These are phyloP conservation scores for Xiphophorus birchmanni DNA, from an alignment of 2,797 vertebrate genomes.

Conservation along the genomic window DNA sequence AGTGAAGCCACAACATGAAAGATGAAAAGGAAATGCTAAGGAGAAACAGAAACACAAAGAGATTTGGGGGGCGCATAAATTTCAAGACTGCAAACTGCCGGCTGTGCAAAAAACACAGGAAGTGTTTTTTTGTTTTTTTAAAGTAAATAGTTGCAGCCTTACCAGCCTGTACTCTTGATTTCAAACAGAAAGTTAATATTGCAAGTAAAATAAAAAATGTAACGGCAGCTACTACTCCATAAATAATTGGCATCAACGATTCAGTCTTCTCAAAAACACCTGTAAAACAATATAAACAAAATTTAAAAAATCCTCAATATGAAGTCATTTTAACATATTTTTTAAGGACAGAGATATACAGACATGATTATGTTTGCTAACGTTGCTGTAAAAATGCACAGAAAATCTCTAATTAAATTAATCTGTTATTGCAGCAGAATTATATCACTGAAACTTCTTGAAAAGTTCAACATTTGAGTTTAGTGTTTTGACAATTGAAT, in stretches of 20 bases:
- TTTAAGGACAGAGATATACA: not conserved
- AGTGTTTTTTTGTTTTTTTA: not conserved
- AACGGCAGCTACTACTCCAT: slow-evolving; percentile 20
- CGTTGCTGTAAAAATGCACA: not conserved
- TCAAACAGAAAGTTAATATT: slow-evolving; percentile 34
- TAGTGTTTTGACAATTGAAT: not conserved
- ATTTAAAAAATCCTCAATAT: not conserved
- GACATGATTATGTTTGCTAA: not conserved
- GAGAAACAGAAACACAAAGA: slow-evolving; percentile 19
- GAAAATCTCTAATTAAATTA: not conserved
- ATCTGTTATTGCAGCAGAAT: not conserved
- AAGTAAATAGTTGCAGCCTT: not conserved
- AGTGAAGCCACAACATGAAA: slow-evolving; percentile 7
- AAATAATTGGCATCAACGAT: slow-evolving; percentile 12
- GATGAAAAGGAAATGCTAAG: slow-evolving; percentile 17
- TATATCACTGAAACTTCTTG: not conserved
- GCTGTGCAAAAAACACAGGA: slow-evolving; percentile 18
- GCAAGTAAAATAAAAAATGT: slow-evolving; percentile 24
- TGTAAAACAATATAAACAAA: slow-evolving; percentile 18
- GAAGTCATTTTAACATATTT: not conserved
- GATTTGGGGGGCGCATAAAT: not conserved
- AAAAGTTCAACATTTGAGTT: not conserved
- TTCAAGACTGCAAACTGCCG: not conserved
- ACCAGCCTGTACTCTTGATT: slow-evolving; percentile 35
- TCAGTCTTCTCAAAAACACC: not conserved